Evolutionary conservation across 2,797 vertebrate species (phyloP).

Genomic region (Perodicticus potto): DNA sequence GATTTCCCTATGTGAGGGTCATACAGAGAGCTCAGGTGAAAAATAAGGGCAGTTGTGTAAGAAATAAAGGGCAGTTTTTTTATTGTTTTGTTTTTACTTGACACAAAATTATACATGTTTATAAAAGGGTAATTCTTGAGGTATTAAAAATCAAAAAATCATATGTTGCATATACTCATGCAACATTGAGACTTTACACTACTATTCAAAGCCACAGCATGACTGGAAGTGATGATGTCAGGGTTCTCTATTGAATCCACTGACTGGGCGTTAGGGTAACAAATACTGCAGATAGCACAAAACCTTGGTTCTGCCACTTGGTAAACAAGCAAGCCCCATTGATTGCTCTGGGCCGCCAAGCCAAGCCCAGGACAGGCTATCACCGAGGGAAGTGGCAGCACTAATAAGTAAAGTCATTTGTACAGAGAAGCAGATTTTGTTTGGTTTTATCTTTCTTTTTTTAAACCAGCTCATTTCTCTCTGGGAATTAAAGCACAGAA

Average conservation of each 20-base stretch:
- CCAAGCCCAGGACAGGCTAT: background rate
- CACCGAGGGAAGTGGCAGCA: background rate
- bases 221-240: slow-evolving; percentile 18
- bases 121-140: background rate
- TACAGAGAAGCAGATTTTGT: slow-evolving; percentile 51
- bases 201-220: background rate
- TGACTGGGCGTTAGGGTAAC: background rate
- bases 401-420: slow-evolving; percentile 61
- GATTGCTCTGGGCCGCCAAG: background rate
- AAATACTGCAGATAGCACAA: background rate
- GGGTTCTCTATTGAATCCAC: slow-evolving; percentile 40
- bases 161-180: slow-evolving; percentile 35
- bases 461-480: slow-evolving; percentile 56
- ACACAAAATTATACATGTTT: background rate
- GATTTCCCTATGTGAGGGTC: background rate
- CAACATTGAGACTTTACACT: background rate
- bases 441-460: slow-evolving; percentile 52
- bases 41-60: background rate
- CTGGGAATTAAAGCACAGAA: slow-evolving; percentile 63
- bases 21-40: slow-evolving; percentile 1
- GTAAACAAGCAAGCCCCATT: background rate
- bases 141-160: background rate
- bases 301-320: background rate
- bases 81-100: background rate
- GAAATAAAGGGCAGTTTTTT: background rate